Conservation (phyloP, 2,797 vertebrate species). For the Anguilla anguilla region DNA sequence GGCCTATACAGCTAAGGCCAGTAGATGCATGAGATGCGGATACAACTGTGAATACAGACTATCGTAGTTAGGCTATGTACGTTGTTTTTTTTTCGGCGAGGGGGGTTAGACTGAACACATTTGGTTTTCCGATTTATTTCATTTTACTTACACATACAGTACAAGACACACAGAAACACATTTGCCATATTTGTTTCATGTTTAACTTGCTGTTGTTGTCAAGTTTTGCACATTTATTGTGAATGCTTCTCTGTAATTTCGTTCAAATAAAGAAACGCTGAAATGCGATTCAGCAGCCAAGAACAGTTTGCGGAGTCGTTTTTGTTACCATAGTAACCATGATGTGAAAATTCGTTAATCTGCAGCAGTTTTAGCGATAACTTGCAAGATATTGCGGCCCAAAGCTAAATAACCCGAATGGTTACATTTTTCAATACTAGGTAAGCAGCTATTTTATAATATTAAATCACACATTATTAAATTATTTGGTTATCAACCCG, state of each 20-base stretch:
- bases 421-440: not conserved
- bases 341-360: not conserved
- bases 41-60: not conserved
- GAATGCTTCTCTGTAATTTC: slow-evolving; percentile 29
- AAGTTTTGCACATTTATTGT: slow-evolving; percentile 35
- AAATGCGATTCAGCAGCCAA: not conserved
- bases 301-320: not conserved
- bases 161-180: slow-evolving; percentile 27
- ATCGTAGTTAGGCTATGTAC: not conserved
- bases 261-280: slow-evolving; percentile 31
- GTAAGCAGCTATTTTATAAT: not conserved
- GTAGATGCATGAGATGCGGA: not conserved
- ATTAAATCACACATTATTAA: not conserved
- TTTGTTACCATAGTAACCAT: not conserved
- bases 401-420: not conserved
- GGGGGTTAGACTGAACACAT: not conserved
- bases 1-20: not conserved
- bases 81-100: not conserved
- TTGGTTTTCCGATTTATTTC: not conserved
- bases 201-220: slow-evolving; percentile 34
- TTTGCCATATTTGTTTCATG: slow-evolving; percentile 22
- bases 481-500: not conserved
- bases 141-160: not conserved
- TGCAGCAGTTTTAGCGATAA: not conserved
- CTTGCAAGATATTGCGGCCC: not conserved